These are phyloP conservation scores for Drosophila suboccidentalis DNA, from an alignment of 2,888 invertebrate species.

Conservation along the genomic window DNA sequence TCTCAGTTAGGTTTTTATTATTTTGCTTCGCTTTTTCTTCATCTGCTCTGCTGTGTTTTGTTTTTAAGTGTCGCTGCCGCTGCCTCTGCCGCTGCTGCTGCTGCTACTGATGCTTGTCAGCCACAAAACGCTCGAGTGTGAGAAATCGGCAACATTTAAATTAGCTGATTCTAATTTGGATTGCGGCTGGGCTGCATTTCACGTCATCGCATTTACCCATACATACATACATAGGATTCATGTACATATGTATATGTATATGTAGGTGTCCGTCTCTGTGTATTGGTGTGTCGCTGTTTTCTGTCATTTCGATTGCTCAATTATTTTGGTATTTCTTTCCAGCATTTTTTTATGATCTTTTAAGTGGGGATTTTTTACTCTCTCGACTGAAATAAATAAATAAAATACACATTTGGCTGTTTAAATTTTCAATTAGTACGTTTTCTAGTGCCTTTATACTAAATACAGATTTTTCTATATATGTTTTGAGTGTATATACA, in stretches of 20 bases:
- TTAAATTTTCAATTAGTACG: slow-evolving; percentile 24
- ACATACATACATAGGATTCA: slow-evolving; percentile 3
- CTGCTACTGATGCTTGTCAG: slow-evolving; percentile 18
- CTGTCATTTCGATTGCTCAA: slow-evolving; percentile 67
- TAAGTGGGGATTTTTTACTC: slow-evolving; percentile 48
- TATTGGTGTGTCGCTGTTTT: slow-evolving; percentile 49
- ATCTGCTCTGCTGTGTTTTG: slow-evolving; percentile 9
- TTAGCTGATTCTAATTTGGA: slow-evolving; percentile 74
- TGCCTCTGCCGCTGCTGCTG: neutral
- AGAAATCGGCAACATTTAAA: slow-evolving; percentile 70
- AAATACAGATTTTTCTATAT: neutral
- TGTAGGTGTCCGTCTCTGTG: slow-evolving; percentile 7
- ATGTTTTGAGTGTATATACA: neutral
- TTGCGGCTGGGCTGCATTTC: slow-evolving; percentile 63
- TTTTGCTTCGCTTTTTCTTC: slow-evolving; percentile 11
- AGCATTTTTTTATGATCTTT: slow-evolving; percentile 43
- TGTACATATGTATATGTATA: neutral
- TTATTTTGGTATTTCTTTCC: slow-evolving; percentile 41
- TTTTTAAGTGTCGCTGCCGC: slow-evolving; percentile 34
- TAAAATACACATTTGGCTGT: slow-evolving; percentile 16
- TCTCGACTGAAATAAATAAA: slow-evolving; percentile 20
- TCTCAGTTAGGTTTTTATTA: slow-evolving; percentile 49
- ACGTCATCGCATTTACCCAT: slow-evolving; percentile 47
- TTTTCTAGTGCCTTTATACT: neutral
- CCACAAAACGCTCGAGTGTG: slow-evolving; percentile 57